Evolutionary conservation across 1,140 invertebrate species (phyloP), one percentile per base, ranked within the genome.

Genomic region (Himalopsyche phryganea): DNA sequence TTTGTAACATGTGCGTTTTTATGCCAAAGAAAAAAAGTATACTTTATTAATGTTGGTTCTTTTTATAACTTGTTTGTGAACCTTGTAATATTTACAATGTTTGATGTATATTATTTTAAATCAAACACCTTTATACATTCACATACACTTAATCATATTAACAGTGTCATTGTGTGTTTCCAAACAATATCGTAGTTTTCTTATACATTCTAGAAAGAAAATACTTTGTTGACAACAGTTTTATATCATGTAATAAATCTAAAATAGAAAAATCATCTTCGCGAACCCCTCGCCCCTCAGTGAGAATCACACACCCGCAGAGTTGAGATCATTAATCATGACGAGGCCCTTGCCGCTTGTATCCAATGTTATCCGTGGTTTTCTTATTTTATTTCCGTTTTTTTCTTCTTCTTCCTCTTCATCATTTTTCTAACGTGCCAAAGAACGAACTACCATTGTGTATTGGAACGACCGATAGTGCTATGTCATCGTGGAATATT

Each of bases 181-280:
- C n/a, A n/a, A n/a, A n/a, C n/a, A n/a, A n/a, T n/a, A n/a, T n/a
- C n/a, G n/a, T n/a, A n/a, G n/a, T n/a, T n/a, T n/a, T n/a, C n/a
- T n/a, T n/a, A 28, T 28, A 28, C 23, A 5, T 28, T 28, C 3
- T 28, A 28, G 23, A 28, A 28, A 28, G 23, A 5, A 9, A 28
- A 28, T 9, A 28, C 23, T 28, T 3, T 28, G 9, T 28, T 28
- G 23, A 28, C 23, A 28, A 28, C 9, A 28, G 4, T 40, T 40
- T 13, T 40, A 40, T 40, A 40, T 40, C 11, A 15, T 15, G 38
- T n/a, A 40, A 40, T 40, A 40, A 40, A 40, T 5, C 38, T 15
- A 15, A 40, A 40, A 40, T 40, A 40, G 38, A 40, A 40, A 40
- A 40, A 40, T 40, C 38, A 40, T 40, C 38, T 40, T 40, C n/a